Conservation (phyloP, 2,113 vertebrate genomes). For the Archocentrus centrarchus region DNA sequence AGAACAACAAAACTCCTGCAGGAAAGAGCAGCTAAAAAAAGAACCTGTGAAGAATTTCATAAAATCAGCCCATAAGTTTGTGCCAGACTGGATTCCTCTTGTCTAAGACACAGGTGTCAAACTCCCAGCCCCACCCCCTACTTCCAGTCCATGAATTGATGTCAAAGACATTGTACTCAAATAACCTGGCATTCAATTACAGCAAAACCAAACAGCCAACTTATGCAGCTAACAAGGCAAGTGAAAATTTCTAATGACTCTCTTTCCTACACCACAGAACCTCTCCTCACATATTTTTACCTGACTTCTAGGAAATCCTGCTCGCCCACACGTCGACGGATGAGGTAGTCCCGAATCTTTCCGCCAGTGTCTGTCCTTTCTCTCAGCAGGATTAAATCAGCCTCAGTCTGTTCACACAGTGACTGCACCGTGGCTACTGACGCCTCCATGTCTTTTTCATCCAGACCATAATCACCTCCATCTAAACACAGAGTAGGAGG, state of each 20-base stretch:
- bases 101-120: not conserved
- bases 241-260: not conserved
- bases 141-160: too few species aligned
- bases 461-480: constrained; percentile 93
- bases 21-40: not conserved
- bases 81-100: not conserved
- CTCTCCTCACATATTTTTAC: constrained; percentile 74
- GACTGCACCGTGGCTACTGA: constrained; percentile 93
- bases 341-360: constrained; percentile 92
- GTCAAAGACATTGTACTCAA: not conserved
- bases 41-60: not conserved
- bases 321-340: constrained; percentile 92
- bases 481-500: constrained; percentile 72
- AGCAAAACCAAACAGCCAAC: not conserved
- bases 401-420: constrained; percentile 93
- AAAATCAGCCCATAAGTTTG: not conserved
- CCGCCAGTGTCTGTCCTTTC: constrained; percentile 91
- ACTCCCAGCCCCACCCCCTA: too few species aligned
- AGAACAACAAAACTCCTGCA: not conserved
- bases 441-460: constrained; percentile 93
- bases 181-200: not conserved
- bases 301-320: constrained; percentile 98
- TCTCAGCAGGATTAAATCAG: constrained; percentile 91
- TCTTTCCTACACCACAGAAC: not conserved
- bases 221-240: not conserved